Evolutionary conservation across 92 coral and sea anemone genomes (phyloP).

Genomic region (Desmophyllum pertusum): DNA sequence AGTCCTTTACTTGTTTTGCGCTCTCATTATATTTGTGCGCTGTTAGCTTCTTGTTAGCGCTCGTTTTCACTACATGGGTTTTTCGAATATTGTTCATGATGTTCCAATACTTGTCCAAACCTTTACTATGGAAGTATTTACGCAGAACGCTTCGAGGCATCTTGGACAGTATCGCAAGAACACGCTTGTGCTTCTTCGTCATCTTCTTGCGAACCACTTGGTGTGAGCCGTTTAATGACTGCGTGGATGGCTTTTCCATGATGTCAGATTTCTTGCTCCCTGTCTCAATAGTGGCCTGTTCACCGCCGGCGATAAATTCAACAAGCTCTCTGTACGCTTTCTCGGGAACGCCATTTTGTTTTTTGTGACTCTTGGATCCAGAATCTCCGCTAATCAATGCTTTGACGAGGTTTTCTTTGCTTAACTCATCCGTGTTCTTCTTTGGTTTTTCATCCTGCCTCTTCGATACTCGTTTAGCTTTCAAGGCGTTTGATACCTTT

Average conservation of each 20-base stretch:
- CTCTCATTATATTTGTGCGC: background rate
- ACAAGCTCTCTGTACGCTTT: conserved; percentile 30
- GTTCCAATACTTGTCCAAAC: conserved; percentile 60
- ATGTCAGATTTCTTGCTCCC: conserved; percentile 37
- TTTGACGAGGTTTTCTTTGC: conserved; percentile 36
- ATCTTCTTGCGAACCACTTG: background rate
- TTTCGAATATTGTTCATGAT: conserved; percentile 38
- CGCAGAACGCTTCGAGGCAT: conserved; percentile 50
- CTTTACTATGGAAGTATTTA: conserved; percentile 53
- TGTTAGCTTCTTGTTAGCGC: background rate
- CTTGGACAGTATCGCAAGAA: conserved; percentile 40
- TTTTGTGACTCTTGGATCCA: background rate
- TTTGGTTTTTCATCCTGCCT: background rate
- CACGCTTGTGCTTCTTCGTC: conserved; percentile 31
- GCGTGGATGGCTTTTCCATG: background rate
- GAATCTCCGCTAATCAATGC: conserved; percentile 25
- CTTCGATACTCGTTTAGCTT: background rate
- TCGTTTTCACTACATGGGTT: conserved; percentile 2
- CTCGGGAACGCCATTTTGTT: conserved; percentile 1
- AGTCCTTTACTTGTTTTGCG: background rate
- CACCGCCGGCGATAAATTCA: conserved; percentile 26
- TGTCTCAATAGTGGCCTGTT: conserved; percentile 20
- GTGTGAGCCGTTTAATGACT: background rate
- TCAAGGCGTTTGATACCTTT: background rate
- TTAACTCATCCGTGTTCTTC: conserved; percentile 1